These are phyloP conservation scores for Rhea americana DNA, from an alignment of 2,113 vertebrate species.

Conservation along the genomic window DNA sequence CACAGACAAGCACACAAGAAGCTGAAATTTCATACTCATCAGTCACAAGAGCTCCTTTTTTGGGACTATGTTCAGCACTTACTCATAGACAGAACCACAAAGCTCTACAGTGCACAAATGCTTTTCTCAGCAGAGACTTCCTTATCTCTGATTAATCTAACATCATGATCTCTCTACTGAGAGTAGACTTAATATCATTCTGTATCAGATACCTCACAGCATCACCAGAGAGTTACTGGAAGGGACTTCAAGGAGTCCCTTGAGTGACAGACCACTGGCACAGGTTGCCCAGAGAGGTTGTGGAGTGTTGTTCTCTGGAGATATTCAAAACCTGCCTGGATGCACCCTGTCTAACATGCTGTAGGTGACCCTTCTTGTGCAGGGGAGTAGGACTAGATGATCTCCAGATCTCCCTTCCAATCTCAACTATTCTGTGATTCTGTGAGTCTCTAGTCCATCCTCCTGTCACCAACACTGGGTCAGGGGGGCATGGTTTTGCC, in stretches of 20 bases:
- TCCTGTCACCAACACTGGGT: not conserved
- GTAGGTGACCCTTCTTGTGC: too few species aligned
- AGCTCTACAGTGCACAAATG: not conserved
- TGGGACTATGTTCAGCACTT: not conserved
- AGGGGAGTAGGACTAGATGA: too few species aligned
- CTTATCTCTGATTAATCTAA: not conserved
- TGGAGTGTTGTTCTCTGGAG: too few species aligned
- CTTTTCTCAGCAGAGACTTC: not conserved
- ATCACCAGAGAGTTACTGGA: not conserved
- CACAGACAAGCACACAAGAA: not conserved
- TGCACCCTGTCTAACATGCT: too few species aligned
- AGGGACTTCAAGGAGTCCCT: not conserved
- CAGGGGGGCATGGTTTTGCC: not conserved
- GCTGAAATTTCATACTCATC: conserved; percentile 21
- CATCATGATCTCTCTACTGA: not conserved
- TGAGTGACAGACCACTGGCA: too few species aligned
- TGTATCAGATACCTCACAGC: not conserved
- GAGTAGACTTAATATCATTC: not conserved
- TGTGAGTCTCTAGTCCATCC: not conserved
- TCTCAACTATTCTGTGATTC: too few species aligned
- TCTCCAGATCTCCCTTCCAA: too few species aligned
- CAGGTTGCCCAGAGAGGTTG: too few species aligned
- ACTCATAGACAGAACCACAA: conserved; percentile 1
- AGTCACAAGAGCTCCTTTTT: not conserved
- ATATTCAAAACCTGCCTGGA: too few species aligned